Percentiles rank a stretch among this genome's conserved stretches.
These are phyloP conservation scores for Pheosia tremula DNA, from an alignment of 2,888 invertebrate genomes.

Conservation along the genomic window DNA sequence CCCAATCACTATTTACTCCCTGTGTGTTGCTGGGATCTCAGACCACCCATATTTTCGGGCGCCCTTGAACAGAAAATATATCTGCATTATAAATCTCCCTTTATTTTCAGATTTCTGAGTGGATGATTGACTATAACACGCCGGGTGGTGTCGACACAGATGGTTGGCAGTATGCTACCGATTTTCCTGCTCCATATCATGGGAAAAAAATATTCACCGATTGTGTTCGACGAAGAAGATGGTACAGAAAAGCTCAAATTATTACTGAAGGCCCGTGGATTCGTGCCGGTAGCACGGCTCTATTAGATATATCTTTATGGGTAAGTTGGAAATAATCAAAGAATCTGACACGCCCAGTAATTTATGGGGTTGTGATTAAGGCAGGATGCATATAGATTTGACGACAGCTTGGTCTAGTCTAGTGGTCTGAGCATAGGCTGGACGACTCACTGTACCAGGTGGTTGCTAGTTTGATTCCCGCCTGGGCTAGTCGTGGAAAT, in stretches of 20 bases:
- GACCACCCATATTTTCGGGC: too few species aligned
- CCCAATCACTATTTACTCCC: too few species aligned
- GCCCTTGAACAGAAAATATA: too few species aligned
- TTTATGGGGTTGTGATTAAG: too few species aligned
- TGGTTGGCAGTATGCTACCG: conserved; percentile 98
- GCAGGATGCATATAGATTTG: too few species aligned
- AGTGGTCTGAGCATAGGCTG: too few species aligned
- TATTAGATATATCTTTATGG: conserved; percentile 91
- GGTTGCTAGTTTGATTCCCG: too few species aligned
- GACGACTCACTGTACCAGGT: too few species aligned
- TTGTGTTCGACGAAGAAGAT: conserved; percentile 93
- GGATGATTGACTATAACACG: conserved; percentile 96
- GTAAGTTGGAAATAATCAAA: conserved; percentile 60
- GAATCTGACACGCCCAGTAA: not conserved
- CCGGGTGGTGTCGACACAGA: conserved; percentile 95
- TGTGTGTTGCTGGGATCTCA: too few species aligned
- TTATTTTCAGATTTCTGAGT: conserved; percentile 89
- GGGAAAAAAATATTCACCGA: conserved; percentile 94
- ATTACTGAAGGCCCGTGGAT: conserved; percentile 95
- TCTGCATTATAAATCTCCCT: not conserved
- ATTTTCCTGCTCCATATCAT: conserved; percentile 95
- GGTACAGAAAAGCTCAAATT: conserved; percentile 93
- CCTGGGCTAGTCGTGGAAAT: too few species aligned
- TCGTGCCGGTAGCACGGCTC: conserved; percentile 93
- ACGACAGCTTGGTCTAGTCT: too few species aligned